Base-by-base conservation (phyloP, 2,888 invertebrate genomes). In the Kuschelorhynchus macadamiae region DNA sequence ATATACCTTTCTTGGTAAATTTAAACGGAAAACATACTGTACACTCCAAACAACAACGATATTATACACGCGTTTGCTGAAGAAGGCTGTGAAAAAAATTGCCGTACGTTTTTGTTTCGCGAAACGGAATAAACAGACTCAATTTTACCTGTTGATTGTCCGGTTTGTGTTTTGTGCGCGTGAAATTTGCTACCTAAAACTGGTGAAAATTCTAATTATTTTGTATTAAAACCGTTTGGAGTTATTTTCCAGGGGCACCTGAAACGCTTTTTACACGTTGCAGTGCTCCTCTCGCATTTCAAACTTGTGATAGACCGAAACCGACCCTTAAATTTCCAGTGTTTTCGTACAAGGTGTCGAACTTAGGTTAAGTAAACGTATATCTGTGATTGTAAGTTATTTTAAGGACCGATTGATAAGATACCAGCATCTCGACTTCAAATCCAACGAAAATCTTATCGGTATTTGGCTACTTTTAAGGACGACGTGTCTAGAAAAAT, bases 81-180 rank as follows among this genome's bases (percentile, higher is more conserved):
- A 71, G 71, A 73, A 75, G 76, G 76, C 76, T 76, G 76, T 76
- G 76, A 76, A 74, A 68, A 67, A 69, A 72, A 62, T 72, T 71
- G 73, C 67, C 46, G 47, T 55, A 62, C 67, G 57, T 65, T 65
- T 44, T 39, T 62, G 61, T 53, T 66, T 71, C 50, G 39, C 36
- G 49, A 60, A 61, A 61, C 70, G 64, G 25, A 59, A 12, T 44
- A 50, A 11, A 57, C 21, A 21, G 41, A 59, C 49, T 32, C 5
- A 32, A 32, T 32, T 32, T 32, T 71, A 74, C 71, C 73, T 74
- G 74, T 75, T 73, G 71, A 63, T 66, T 65, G 33, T 39, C 9
- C 32, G 20, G 21, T 33, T 25, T 59, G 47, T 52, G 9, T 44
- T 49, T 55, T 46, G 41, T 47, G 66, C 64, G 70, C 53, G 57